Conservation (phyloP, 2,797 vertebrate species). For the Nasua narica region DNA sequence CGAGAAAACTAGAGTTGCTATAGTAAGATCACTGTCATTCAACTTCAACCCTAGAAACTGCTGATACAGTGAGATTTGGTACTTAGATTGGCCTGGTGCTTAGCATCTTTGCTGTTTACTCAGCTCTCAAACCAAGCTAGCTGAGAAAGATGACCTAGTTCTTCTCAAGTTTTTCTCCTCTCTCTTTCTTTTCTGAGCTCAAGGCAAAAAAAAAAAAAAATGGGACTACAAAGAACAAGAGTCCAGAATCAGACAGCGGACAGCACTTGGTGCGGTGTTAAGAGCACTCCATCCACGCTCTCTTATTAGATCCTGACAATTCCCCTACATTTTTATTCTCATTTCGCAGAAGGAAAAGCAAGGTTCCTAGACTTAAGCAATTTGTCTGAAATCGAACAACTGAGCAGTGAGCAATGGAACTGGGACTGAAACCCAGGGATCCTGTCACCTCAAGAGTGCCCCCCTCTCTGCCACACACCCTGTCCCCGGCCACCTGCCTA, state of each 20-base stretch:
- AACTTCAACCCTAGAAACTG: conserved; percentile 17
- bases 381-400: background rate
- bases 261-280: background rate
- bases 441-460: background rate
- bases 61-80: conserved; percentile 36
- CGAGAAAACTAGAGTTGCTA: background rate
- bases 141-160: conserved; percentile 42
- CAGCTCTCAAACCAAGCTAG: background rate
- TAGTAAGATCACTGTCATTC: background rate
- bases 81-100: background rate
- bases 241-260: background rate
- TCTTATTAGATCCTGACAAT: background rate
- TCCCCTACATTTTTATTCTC: background rate
- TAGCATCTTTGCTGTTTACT: background rate
- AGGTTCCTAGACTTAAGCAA: background rate
- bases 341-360: background rate
- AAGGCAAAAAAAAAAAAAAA: background rate
- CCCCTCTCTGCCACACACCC: background rate
- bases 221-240: background rate
- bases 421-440: background rate
- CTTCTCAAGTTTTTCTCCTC: conserved; percentile 1
- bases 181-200: background rate
- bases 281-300: background rate
- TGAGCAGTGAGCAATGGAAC: background rate
- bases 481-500: background rate